These are phyloP conservation scores for Euclidia mi DNA, from an alignment of 2,888 invertebrate species.

Conservation along the genomic window DNA sequence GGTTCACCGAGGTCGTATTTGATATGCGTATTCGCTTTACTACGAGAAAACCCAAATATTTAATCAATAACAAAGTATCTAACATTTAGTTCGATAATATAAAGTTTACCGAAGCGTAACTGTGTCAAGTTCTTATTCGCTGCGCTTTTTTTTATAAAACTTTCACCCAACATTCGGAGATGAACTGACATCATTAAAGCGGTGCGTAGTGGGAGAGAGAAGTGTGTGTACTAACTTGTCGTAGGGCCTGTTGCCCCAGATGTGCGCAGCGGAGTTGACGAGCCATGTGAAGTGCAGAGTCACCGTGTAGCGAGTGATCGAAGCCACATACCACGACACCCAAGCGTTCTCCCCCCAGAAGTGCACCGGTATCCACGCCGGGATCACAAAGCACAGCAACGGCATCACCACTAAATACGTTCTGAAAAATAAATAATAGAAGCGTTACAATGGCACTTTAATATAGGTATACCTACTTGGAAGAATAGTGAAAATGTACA, in stretches of 20 bases:
- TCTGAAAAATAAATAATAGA: conserved; percentile 87
- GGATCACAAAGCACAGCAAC: conserved; percentile 94
- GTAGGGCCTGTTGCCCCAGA: conserved; percentile 97
- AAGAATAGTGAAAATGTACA: no score
- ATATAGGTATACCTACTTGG: no score
- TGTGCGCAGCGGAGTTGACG: conserved; percentile 98
- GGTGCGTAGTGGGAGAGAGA: conserved; percentile 15
- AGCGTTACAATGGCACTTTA: no score
- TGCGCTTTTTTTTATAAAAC: conserved; percentile 29
- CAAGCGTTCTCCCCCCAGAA: conserved; percentile 94
- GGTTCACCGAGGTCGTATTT: no score
- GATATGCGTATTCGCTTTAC: no score
- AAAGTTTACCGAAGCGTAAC: conserved; percentile 24
- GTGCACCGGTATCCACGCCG: conserved; percentile 93
- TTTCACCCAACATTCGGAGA: conserved; percentile 34
- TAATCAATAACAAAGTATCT: background rate
- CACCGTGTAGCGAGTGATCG: conserved; percentile 93
- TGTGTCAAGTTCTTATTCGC: conserved; percentile 20
- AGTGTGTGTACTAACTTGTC: conserved; percentile 91
- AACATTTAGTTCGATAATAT: conserved; percentile 17
- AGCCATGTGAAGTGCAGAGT: conserved; percentile 97
- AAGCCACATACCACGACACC: conserved; percentile 94
- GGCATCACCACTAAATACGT: conserved; percentile 94
- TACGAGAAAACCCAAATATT: no score
- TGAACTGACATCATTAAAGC: background rate